Evolutionary conservation across 2,888 invertebrate species (phyloP).

Genomic region (Apantesis nais): DNA sequence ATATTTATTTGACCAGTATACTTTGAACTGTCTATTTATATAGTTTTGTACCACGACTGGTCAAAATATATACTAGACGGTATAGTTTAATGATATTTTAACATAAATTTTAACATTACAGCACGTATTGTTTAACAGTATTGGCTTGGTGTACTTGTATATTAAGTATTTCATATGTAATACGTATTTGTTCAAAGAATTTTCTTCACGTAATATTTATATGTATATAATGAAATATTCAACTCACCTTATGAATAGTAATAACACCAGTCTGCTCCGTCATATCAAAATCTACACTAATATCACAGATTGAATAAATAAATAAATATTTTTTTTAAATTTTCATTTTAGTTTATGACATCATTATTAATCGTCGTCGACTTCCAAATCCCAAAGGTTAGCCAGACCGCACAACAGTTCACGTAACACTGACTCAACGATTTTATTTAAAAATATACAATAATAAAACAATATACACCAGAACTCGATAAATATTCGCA

Average conservation of each 20-base stretch:
- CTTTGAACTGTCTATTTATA: no score
- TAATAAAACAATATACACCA: constrained; percentile 72
- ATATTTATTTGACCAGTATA: no score
- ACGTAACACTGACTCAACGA: constrained; percentile 64
- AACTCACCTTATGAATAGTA: constrained; percentile 75
- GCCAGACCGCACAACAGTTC: constrained; percentile 52
- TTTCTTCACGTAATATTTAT: no score
- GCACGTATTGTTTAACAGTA: no score
- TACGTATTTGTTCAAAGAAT: no score
- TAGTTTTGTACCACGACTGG: no score
- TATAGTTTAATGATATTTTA: no score
- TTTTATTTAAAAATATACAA: constrained; percentile 70
- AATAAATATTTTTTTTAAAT: constrained; percentile 43
- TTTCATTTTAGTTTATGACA: constrained; percentile 21
- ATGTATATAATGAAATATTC: not conserved
- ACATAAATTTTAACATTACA: no score
- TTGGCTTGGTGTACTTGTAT: no score
- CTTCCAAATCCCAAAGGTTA: constrained; percentile 61
- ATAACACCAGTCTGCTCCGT: constrained; percentile 69
- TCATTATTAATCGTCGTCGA: constrained; percentile 63
- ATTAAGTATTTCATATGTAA: no score
- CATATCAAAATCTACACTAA: constrained; percentile 62
- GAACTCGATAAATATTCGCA: constrained; percentile 67
- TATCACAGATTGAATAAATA: constrained; percentile 82
- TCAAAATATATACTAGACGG: no score